phyloP scores from a whole-genome alignment of 2,888 invertebrate species.

The Sylvicola fuscatus region DNA sequence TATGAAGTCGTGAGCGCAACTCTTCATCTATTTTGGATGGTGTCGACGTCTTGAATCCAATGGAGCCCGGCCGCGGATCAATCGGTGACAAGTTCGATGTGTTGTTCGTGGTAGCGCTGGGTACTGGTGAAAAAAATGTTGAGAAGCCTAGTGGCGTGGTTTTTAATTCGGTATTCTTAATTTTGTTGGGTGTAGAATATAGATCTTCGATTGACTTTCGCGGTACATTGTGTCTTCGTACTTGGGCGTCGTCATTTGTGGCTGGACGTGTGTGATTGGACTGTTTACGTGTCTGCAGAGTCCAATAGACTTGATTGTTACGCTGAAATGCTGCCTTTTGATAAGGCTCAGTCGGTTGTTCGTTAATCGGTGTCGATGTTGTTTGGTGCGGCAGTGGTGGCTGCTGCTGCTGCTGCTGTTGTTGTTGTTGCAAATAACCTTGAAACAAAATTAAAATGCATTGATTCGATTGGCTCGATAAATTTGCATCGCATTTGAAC shows the following conservation, averaged over 20 bases:
- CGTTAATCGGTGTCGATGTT: conserved; percentile 1
- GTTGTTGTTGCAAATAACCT: conserved; percentile 16
- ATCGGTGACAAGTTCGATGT: conserved; percentile 42
- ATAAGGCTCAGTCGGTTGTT: background rate
- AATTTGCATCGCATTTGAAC: no score
- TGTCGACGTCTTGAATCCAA: conserved; percentile 44
- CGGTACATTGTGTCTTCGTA: conserved; percentile 4
- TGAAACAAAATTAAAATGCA: no score
- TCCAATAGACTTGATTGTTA: conserved; percentile 35
- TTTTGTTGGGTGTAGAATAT: conserved; percentile 19
- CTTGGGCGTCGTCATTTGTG: conserved; percentile 8
- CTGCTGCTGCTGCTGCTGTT: conserved; percentile 12
- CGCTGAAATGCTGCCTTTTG: conserved; percentile 16
- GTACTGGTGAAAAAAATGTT: conserved; percentile 11
- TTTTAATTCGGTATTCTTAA: conserved; percentile 7
- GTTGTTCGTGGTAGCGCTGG: conserved; percentile 7
- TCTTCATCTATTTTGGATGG: conserved; percentile 37
- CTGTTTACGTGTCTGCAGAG: conserved; percentile 25
- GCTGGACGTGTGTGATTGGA: conserved; percentile 1
- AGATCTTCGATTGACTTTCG: conserved; percentile 15
- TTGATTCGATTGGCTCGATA: no score
- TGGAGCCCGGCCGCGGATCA: conserved; percentile 36
- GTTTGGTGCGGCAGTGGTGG: background rate
- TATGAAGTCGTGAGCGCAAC: conserved; percentile 23
- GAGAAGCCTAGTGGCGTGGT: conserved; percentile 10